A percentile compares a stretch with the other conserved stretches of the same genome.
Conservation (phyloP, 2,797 vertebrate species). For the Microchirus variegatus region DNA sequence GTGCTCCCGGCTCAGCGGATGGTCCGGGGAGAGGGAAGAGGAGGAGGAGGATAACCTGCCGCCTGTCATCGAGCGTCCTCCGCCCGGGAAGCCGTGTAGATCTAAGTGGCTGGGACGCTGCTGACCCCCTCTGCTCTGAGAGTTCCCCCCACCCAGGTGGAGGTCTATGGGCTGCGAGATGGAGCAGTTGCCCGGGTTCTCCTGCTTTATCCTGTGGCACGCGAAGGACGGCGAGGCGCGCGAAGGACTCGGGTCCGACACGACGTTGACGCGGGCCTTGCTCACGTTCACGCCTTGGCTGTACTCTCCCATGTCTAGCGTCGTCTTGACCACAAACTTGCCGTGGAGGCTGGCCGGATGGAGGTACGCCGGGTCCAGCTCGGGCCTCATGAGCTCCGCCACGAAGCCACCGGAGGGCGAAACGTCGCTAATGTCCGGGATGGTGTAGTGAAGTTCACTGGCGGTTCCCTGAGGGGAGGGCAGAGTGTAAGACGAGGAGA, state of each 20-base stretch:
- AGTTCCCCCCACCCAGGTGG: constrained; percentile 75
- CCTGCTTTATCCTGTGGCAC: constrained; percentile 93
- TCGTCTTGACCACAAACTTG: constrained; percentile 93
- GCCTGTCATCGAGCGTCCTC: constrained; percentile 79
- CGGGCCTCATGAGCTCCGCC: constrained; percentile 94
- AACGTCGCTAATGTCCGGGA: constrained; percentile 93
- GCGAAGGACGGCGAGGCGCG: constrained; percentile 76
- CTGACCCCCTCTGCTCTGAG: constrained; percentile 78
- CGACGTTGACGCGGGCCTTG: constrained; percentile 72
- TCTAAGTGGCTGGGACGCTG: constrained; percentile 77
- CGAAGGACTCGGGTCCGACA: constrained; percentile 63
- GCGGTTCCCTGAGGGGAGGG: constrained; percentile 79
- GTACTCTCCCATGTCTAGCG: constrained; percentile 89
- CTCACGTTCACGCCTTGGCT: constrained; percentile 81
- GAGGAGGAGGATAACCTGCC: constrained; percentile 84
- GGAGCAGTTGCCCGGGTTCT: constrained; percentile 84
- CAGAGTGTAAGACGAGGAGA: constrained; percentile 84
- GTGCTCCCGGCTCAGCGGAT: constrained; percentile 88
- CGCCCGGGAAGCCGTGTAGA: constrained; percentile 83
- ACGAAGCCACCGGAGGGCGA: constrained; percentile 96
- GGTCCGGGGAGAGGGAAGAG: constrained; percentile 87
- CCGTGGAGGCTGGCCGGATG: constrained; percentile 89
- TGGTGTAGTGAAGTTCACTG: constrained; percentile 81
- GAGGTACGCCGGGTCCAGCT: constrained; percentile 94
- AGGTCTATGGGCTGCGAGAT: constrained; percentile 78